A percentile compares a stretch with the other conserved stretches of the same genome.
Conservation (phyloP, 2,113 vertebrate species). For the Macquaria australasica region DNA sequence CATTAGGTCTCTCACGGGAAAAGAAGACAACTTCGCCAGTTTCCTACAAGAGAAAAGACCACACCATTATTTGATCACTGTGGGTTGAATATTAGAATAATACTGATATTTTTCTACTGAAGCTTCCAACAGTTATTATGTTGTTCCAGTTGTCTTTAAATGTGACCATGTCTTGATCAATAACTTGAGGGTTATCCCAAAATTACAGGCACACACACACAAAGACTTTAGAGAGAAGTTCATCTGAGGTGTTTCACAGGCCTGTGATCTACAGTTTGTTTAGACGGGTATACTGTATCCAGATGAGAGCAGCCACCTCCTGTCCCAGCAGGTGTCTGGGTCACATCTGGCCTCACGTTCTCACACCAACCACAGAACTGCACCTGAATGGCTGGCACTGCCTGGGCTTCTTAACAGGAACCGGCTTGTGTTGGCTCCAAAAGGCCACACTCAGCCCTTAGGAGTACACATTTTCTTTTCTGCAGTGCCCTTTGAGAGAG, state of each 20-base stretch:
- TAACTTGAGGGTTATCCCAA: background rate
- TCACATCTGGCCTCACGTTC: conserved; percentile 54
- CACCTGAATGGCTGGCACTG: conserved; percentile 61
- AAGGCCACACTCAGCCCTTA: conserved; percentile 49
- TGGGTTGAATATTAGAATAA: conserved; percentile 6
- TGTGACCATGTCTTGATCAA: conserved; percentile 4
- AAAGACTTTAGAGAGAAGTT: conserved; percentile 30
- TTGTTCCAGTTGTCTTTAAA: conserved; percentile 5
- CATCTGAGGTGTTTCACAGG: conserved; percentile 39
- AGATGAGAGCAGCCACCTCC: conserved; percentile 12
- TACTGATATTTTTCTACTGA: background rate
- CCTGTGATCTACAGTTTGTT: conserved; percentile 24
- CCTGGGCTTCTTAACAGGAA: conserved; percentile 51
- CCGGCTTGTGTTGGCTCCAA: conserved; percentile 56
- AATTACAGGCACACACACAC: background rate
- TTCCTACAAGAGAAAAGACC: conserved; percentile 3
- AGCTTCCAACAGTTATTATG: background rate
- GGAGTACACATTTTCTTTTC: conserved; percentile 39
- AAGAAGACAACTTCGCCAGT: conserved; percentile 32
- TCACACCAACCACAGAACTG: conserved; percentile 49
- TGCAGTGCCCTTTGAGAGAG: conserved; percentile 44
- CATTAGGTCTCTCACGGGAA: conserved; percentile 39
- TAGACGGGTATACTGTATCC: conserved; percentile 20
- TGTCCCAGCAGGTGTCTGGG: conserved; percentile 68
- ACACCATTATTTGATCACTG: background rate